Evolutionary conservation across 2,113 vertebrate species (phyloP), one percentile per base, ranked within the genome.

Genomic region (Phyllostomus hastatus): DNA sequence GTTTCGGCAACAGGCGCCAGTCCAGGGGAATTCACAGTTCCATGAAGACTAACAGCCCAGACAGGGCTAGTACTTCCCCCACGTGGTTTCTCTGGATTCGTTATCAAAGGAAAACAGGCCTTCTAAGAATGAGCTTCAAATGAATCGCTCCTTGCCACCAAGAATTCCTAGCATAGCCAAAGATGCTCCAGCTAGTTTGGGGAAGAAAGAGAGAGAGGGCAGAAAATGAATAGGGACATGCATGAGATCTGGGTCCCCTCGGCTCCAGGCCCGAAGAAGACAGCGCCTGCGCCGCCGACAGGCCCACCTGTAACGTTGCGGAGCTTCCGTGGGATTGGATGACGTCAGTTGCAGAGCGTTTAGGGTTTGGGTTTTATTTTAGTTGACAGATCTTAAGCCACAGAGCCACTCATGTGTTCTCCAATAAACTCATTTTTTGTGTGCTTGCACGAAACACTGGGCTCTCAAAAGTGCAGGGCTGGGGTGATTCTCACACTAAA

Each of bases 1-100:
- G 94, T 95, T 96, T 95, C 17, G 9, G 94, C 79, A 11, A 10
- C 85, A 94, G 96, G 97, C 95, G 59, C 94, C 38, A 12, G 48
- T 97, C 96, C 96, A 96, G 96, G 97, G 97, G 96, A 98, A 97
- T 98, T 97, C 94, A 78, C 46, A 67, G 61, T 81, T 91, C 83
- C 69, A 19, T 95, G 52, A 94, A 96, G 57, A 87, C 38, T 33
- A 54, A 89, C 12, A 97, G 28, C 93, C 61, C 66, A 83, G 82
- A 92, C 64, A 46, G 10, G 19, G 17, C 7, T 48, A 38, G 17
- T 64, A 54, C 33, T 70, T 96, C 26, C 33, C 70, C 26, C 0
- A 3, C 22, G 26, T 35, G 10, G 52, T 72, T 93, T 80, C 64
- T 46, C 70, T 1, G 3, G 66, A 64, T 91, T 90, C 66, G 31